Percentiles rank a stretch among this genome's conserved stretches.
phyloP scores from a whole-genome alignment of 2,113 vertebrate species.

The Vulpes ferrilata region DNA sequence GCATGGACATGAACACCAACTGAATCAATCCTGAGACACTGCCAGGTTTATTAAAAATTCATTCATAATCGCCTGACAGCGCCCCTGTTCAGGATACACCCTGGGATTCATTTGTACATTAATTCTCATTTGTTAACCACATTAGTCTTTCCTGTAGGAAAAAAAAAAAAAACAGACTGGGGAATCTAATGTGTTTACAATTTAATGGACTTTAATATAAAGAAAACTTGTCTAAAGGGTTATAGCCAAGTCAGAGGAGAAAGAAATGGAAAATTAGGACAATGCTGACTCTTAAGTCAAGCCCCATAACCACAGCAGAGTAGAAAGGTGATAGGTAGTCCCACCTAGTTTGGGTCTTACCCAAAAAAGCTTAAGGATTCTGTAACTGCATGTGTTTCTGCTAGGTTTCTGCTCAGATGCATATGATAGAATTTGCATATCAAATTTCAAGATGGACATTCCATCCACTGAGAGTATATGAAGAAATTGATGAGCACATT shows the following conservation, averaged over 20 bases:
- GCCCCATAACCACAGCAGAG: neutral
- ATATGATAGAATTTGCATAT: neutral
- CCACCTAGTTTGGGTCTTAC: neutral
- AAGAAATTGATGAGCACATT: neutral
- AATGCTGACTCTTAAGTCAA: neutral
- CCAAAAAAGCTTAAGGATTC: neutral
- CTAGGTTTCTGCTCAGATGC: neutral
- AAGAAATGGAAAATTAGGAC: constrained; percentile 28
- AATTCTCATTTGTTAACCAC: constrained; percentile 75
- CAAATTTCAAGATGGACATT: neutral
- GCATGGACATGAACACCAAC: neutral
- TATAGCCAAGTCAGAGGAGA: constrained; percentile 45
- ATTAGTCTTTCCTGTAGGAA: constrained; percentile 62
- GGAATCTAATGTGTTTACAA: constrained; percentile 58
- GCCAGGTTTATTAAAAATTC: constrained; percentile 72
- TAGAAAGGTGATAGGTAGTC: neutral
- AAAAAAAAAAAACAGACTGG: constrained; percentile 26
- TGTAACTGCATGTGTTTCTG: neutral
- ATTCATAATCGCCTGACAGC: constrained; percentile 60
- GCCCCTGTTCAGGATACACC: constrained; percentile 29
- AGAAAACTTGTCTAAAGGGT: constrained; percentile 50
- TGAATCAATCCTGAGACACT: constrained; percentile 53
- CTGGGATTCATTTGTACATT: constrained; percentile 69
- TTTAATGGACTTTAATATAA: constrained; percentile 62
- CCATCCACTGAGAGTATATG: neutral